These are phyloP conservation scores for Zeuzera pyrina DNA, from an alignment of 2,888 invertebrate genomes.

Conservation along the genomic window DNA sequence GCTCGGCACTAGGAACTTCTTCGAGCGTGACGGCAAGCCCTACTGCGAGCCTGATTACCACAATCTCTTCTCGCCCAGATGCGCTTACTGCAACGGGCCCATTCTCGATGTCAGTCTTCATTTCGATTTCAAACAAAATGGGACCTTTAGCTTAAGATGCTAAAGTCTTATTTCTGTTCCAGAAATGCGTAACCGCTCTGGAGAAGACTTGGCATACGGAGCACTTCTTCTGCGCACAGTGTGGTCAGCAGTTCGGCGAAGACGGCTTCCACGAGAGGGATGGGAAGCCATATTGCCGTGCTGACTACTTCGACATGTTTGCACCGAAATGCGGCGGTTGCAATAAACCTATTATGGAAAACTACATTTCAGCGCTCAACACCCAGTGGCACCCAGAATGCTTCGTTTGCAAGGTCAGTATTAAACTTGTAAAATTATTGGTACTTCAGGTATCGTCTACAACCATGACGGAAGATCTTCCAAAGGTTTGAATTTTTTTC, in stretches of 20 bases:
- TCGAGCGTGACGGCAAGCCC: constrained; percentile 96
- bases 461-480: background rate
- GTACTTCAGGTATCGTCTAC: background rate
- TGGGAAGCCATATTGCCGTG: constrained; percentile 96
- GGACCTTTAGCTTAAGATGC: constrained; percentile 1
- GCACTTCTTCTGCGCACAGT: constrained; percentile 98
- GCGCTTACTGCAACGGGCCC: constrained; percentile 98
- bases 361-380: constrained; percentile 97
- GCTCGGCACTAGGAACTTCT: constrained; percentile 97
- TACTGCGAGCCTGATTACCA: constrained; percentile 99
- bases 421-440: constrained; percentile 6
- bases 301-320: constrained; percentile 97
- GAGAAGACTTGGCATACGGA: constrained; percentile 99
- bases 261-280: constrained; percentile 98
- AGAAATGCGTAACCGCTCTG: constrained; percentile 99
- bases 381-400: constrained; percentile 99
- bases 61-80: constrained; percentile 97
- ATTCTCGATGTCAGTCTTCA: constrained; percentile 93
- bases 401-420: constrained; percentile 97
- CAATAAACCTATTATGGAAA: constrained; percentile 95
- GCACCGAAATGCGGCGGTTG: constrained; percentile 99
- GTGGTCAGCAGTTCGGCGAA: constrained; percentile 97
- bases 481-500: constrained; percentile 17
- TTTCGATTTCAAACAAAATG: background rate
- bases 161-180: constrained; percentile 38